phyloP scores from a whole-genome alignment of 2,113 vertebrate genomes.

The Smithornis capensis region DNA sequence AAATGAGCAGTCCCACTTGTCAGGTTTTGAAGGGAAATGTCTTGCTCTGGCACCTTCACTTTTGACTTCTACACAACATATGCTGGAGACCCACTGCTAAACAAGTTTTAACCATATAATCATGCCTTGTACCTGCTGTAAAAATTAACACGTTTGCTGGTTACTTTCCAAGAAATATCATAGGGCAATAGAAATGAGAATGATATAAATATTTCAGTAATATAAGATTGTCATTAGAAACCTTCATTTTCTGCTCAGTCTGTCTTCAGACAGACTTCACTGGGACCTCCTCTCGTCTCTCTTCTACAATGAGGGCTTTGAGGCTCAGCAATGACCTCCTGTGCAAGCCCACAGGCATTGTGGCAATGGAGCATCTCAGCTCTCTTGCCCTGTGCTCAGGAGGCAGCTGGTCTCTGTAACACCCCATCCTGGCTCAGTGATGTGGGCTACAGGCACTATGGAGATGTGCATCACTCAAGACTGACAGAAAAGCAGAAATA shows the following conservation, averaged over 20 bases:
- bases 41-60: background rate
- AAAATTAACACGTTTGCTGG: background rate
- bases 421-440: background rate
- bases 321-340: background rate
- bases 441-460: background rate
- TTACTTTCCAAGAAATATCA: background rate
- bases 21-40: background rate
- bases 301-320: background rate
- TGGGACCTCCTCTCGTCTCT: background rate
- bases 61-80: background rate
- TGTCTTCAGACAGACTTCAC: background rate
- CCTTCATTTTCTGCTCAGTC: background rate
- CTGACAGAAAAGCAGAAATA: background rate
- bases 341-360: background rate
- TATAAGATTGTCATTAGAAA: background rate
- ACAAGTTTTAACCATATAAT: background rate
- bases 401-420: background rate
- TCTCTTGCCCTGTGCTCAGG: background rate
- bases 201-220: background rate
- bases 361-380: background rate
- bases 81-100: background rate
- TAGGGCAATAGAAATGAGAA: background rate
- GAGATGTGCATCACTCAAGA: rapidly evolving
- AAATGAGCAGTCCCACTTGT: background rate
- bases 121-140: background rate